Conservation (phyloP, 1,140 invertebrate genomes). For the Ganaspis sp. region DNA sequence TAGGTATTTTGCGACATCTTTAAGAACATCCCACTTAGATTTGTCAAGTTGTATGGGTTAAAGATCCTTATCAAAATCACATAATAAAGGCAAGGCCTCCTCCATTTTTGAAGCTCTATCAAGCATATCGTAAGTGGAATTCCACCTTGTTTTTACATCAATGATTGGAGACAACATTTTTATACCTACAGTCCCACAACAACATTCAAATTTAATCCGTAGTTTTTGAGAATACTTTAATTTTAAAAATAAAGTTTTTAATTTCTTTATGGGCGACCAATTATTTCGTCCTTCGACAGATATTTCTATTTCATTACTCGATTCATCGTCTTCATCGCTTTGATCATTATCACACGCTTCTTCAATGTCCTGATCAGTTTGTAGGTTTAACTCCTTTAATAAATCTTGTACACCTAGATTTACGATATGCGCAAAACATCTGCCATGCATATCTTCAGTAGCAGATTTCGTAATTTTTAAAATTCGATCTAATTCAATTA, state of each 20-base stretch:
- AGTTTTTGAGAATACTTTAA: slow-evolving; percentile 29
- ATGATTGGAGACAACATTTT: slow-evolving; percentile 7
- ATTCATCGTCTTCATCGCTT: not conserved
- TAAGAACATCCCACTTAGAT: slow-evolving; percentile 21
- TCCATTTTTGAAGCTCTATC: slow-evolving; percentile 7
- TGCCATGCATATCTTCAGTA: slow-evolving; percentile 9
- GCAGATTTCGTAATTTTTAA: slow-evolving; percentile 27
- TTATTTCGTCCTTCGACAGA: not conserved
- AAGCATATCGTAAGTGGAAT: slow-evolving; percentile 30
- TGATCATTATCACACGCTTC: not conserved
- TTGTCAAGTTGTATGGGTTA: not conserved
- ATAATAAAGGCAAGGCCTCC: slow-evolving; percentile 7
- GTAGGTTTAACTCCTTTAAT: not conserved
- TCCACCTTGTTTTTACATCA: slow-evolving; percentile 29
- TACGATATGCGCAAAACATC: slow-evolving; percentile 20
- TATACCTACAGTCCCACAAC: not conserved
- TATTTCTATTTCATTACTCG: not conserved
- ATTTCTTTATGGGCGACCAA: not conserved
- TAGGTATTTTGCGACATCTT: slow-evolving; percentile 11
- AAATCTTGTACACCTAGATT: slow-evolving; percentile 39
- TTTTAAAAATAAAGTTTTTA: not conserved
- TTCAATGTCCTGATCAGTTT: slow-evolving; percentile 27
- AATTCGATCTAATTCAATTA: slow-evolving; percentile 21
- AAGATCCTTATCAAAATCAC: not conserved
- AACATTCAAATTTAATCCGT: not conserved